Evolutionary conservation across 2,888 invertebrate species (phyloP).

Genomic region (Drosophila austrosaltans): DNA sequence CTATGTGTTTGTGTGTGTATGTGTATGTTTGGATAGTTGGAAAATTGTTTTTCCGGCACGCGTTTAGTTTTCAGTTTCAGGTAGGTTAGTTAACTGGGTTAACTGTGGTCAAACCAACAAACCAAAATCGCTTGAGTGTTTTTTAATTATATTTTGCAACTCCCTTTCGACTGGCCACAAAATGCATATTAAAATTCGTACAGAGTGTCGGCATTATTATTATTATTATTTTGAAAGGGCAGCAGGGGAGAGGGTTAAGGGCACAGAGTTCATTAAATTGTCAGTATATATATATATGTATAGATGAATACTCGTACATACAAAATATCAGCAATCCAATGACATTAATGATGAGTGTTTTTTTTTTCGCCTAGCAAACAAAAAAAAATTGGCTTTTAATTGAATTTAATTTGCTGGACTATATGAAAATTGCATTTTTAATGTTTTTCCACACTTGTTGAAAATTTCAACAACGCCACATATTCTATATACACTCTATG

Average conservation of each 20-base stretch:
- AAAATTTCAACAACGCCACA: slow-evolving; percentile 31
- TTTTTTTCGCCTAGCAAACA: slow-evolving; percentile 14
- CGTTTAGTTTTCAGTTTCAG: slow-evolving; percentile 32
- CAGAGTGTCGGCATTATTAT: neutral
- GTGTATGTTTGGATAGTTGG: slow-evolving; percentile 54
- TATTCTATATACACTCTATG: slow-evolving; percentile 48
- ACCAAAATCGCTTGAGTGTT: slow-evolving; percentile 37
- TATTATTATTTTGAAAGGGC: slow-evolving; percentile 24
- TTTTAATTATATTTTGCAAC: slow-evolving; percentile 25
- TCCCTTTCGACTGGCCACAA: neutral
- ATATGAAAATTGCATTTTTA: slow-evolving; percentile 67
- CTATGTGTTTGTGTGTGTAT: slow-evolving; percentile 15
- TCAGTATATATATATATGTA: neutral
- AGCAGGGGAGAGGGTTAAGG: neutral
- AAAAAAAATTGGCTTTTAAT: slow-evolving; percentile 54
- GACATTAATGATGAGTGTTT: slow-evolving; percentile 18
- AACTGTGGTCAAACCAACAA: slow-evolving; percentile 36
- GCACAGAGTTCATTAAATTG: slow-evolving; percentile 63
- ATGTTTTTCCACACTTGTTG: slow-evolving; percentile 30
- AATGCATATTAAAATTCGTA: slow-evolving; percentile 3
- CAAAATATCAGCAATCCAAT: slow-evolving; percentile 21
- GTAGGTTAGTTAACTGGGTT: slow-evolving; percentile 46
- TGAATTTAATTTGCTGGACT: slow-evolving; percentile 54
- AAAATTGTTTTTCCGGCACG: slow-evolving; percentile 63
- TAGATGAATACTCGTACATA: neutral